phyloP scores from a whole-genome alignment of 2,797 vertebrate genomes.

The Psittacula derbiana region DNA sequence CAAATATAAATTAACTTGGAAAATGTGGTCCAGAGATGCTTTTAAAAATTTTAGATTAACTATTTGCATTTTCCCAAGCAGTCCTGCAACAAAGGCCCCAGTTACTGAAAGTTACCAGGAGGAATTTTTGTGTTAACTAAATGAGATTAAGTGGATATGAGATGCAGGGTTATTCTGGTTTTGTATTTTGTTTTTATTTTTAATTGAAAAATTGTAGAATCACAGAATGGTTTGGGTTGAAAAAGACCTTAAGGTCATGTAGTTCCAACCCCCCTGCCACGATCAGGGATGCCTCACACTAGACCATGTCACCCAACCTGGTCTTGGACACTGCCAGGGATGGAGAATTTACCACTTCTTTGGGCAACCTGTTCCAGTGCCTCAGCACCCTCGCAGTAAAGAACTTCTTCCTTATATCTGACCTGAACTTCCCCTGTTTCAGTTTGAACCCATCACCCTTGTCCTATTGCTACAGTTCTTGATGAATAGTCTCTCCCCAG shows the following conservation, averaged over 20 bases:
- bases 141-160: background rate
- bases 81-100: background rate
- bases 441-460: background rate
- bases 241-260: background rate
- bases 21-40: slow-evolving; percentile 4
- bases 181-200: background rate
- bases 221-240: background rate
- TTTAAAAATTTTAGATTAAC: background rate
- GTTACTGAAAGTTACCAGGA: background rate
- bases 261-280: background rate
- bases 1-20: background rate
- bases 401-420: background rate
- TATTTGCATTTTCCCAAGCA: background rate
- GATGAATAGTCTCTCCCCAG: background rate
- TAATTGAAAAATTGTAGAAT: background rate
- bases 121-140: background rate
- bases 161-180: background rate
- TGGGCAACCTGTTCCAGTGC: background rate
- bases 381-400: background rate
- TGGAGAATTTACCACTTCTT: background rate
- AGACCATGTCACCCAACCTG: background rate
- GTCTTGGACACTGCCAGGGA: background rate
- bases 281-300: background rate
- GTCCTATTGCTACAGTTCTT: background rate
- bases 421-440: background rate